phyloP scores from a whole-genome alignment of 2,113 vertebrate species.

The Circaetus cinerascens region DNA sequence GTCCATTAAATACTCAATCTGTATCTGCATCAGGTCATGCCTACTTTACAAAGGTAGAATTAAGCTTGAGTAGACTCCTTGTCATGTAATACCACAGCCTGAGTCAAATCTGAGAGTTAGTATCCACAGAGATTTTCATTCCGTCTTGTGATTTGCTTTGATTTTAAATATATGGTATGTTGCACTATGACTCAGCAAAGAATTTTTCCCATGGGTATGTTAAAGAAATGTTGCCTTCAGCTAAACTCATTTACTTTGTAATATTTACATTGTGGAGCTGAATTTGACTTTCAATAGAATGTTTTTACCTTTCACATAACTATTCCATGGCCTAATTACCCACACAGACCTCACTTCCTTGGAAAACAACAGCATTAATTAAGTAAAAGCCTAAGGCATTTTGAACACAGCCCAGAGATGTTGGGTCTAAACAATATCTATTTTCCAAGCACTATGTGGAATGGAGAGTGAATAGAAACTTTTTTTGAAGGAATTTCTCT shows the following conservation, averaged over 20 bases:
- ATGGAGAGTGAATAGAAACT: neutral
- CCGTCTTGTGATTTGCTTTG: neutral
- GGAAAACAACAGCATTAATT: neutral
- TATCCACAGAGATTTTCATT: neutral
- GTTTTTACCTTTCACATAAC: neutral
- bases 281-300: neutral
- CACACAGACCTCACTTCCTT: neutral
- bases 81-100: neutral
- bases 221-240: neutral
- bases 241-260: neutral
- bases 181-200: neutral
- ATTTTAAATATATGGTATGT: neutral
- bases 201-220: neutral
- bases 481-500: neutral
- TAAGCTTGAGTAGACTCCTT: neutral
- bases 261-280: constrained; percentile 18
- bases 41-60: neutral
- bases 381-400: neutral
- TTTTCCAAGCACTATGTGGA: neutral
- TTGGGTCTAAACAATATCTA: neutral
- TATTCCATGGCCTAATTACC: neutral
- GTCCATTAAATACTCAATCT: neutral
- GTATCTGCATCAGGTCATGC: neutral
- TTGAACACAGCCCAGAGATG: neutral
- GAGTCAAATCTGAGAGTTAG: neutral